These are phyloP conservation scores for Canis aureus DNA, from an alignment of 2,113 vertebrate species.

Conservation along the genomic window DNA sequence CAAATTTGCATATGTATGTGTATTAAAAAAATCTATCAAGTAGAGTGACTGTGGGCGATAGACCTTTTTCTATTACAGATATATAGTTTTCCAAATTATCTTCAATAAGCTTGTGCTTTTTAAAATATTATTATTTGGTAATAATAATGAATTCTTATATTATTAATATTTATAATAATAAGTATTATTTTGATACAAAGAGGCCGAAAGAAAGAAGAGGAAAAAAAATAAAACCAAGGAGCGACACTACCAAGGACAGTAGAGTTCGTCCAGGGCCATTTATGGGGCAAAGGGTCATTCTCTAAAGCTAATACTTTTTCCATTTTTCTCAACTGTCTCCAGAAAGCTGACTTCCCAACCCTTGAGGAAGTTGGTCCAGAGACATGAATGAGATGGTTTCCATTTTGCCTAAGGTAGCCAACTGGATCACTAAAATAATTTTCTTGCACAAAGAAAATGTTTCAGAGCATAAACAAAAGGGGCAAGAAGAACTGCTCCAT, in stretches of 20 bases:
- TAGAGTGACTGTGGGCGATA: neutral
- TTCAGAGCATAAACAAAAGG: neutral
- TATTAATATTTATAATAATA: neutral
- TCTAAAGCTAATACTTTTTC: neutral
- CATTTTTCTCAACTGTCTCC: neutral
- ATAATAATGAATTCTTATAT: neutral
- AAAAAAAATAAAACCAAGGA: neutral
- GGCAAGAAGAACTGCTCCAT: neutral
- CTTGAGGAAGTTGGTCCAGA: neutral
- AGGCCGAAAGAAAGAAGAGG: neutral
- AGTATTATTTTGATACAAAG: slow-evolving; percentile 30
- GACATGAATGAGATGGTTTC: neutral
- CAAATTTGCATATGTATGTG: neutral
- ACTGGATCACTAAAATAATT: neutral
- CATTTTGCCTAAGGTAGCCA: neutral
- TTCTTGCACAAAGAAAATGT: neutral
- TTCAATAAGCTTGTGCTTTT: neutral
- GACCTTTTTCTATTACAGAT: neutral
- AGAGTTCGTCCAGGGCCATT: neutral
- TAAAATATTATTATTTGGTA: neutral
- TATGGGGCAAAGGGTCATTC: neutral
- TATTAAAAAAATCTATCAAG: slow-evolving; percentile 28
- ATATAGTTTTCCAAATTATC: neutral
- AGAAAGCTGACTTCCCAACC: neutral
- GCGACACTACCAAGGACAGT: neutral